Conservation (phyloP, 2,797 vertebrate genomes). For the Staurois parvus region DNA sequence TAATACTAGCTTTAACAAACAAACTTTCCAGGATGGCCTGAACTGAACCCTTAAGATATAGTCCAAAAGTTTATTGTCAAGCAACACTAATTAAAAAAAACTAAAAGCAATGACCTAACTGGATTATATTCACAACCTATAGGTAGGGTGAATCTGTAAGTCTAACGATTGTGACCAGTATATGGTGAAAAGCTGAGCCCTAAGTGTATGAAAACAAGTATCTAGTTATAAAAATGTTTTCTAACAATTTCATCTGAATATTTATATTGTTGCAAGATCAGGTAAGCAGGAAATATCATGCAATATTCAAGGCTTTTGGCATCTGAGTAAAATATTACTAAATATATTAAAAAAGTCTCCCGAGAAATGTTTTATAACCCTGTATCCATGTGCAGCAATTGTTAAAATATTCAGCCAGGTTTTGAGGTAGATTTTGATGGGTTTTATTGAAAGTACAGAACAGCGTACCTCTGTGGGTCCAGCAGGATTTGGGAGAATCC, state of each 20-base stretch:
- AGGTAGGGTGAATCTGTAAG: too few species aligned
- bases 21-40: too few species aligned
- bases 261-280: conserved; percentile 50
- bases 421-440: conserved; percentile 47
- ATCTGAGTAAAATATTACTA: conserved; percentile 61
- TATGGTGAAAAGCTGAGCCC: background rate
- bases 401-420: conserved; percentile 55
- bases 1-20: too few species aligned
- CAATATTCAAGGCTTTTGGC: conserved; percentile 55
- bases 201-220: conserved; percentile 39
- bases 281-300: conserved; percentile 35
- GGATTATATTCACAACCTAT: background rate
- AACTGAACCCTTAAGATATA: background rate
- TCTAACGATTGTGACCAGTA: background rate
- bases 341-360: conserved; percentile 62
- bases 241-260: conserved; percentile 43
- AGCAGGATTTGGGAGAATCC: conserved; percentile 48
- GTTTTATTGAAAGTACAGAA: conserved; percentile 44
- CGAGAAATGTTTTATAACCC: conserved; percentile 55
- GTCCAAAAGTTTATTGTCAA: background rate
- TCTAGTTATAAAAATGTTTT: conserved; percentile 34
- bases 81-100: too few species aligned
- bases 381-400: conserved; percentile 50
- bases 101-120: background rate
- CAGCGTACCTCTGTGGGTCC: conserved; percentile 37